phyloP scores from a whole-genome alignment of 2,113 vertebrate genomes.

The Desmodus rotundus region DNA sequence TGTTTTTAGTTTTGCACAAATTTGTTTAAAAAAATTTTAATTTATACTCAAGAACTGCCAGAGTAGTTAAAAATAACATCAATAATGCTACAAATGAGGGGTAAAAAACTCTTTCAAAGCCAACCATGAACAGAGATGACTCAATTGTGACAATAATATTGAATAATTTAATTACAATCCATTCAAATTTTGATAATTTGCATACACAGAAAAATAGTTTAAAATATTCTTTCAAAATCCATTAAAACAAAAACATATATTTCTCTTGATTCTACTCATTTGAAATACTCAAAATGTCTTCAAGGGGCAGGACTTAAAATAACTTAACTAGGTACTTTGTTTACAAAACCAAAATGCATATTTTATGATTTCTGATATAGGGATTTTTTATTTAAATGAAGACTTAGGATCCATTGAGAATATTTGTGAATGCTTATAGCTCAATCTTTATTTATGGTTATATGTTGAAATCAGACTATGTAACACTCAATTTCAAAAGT shows the following conservation, averaged over 20 bases:
- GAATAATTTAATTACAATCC: slow-evolving; percentile 16
- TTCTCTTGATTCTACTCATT: slow-evolving; percentile 2
- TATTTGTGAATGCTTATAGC: slow-evolving; percentile 11
- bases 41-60: background rate
- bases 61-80: slow-evolving; percentile 52
- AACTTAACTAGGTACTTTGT: slow-evolving; percentile 32
- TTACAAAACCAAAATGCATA: slow-evolving; percentile 45
- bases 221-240: slow-evolving; percentile 49
- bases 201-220: slow-evolving; percentile 42
- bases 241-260: slow-evolving; percentile 38
- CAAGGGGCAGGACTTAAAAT: slow-evolving; percentile 28
- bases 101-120: slow-evolving; percentile 15
- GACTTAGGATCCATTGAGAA: slow-evolving; percentile 1
- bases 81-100: slow-evolving; percentile 42
- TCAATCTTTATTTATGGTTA: background rate
- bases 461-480: slow-evolving; percentile 33
- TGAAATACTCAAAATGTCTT: slow-evolving; percentile 55
- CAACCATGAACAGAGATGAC: slow-evolving; percentile 24
- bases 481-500: slow-evolving; percentile 35
- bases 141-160: slow-evolving; percentile 41
- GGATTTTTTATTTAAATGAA: slow-evolving; percentile 19
- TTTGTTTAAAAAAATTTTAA: slow-evolving; percentile 18
- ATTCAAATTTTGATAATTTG: slow-evolving; percentile 40
- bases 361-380: slow-evolving; percentile 44
- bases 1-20: slow-evolving; percentile 41